phyloP scores from a whole-genome alignment of 1,140 invertebrate genomes.

The Hylaeus volcanicus region DNA sequence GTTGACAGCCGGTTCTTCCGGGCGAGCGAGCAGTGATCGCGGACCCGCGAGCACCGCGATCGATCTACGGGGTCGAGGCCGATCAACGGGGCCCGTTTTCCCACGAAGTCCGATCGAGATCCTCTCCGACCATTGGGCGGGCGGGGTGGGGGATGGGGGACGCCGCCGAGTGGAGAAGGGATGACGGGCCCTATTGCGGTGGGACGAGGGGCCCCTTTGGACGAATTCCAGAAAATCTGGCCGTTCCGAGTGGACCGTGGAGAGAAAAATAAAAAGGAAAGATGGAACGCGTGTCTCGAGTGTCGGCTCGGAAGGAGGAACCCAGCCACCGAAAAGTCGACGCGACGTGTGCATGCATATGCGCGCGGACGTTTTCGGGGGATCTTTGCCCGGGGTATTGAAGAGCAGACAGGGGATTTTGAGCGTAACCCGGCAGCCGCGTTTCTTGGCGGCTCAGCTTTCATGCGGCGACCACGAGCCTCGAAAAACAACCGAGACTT shows the following conservation, averaged over 20 bases:
- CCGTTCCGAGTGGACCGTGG: background rate
- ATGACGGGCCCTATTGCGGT: background rate
- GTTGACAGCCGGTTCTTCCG: constrained; percentile 40
- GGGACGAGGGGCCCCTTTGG: background rate
- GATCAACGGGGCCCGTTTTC: constrained; percentile 37
- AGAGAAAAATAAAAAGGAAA: constrained; percentile 14
- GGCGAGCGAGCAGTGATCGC: constrained; percentile 38
- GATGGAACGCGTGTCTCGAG: constrained; percentile 36
- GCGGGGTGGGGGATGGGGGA: too few species aligned
- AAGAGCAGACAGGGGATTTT: constrained; percentile 18
- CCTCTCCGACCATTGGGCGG: background rate
- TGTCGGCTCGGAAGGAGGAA: constrained; percentile 37
- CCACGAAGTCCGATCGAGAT: constrained; percentile 26
- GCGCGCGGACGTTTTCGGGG: constrained; percentile 23
- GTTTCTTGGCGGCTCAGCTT: constrained; percentile 50
- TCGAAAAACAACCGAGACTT: constrained; percentile 44
- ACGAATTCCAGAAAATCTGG: constrained; percentile 48
- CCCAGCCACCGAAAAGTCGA: constrained; percentile 32
- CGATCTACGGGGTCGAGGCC: constrained; percentile 38
- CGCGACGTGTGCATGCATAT: constrained; percentile 32
- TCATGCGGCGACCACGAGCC: constrained; percentile 48
- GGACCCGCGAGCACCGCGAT: constrained; percentile 33
- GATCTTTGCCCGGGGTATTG: constrained; percentile 16
- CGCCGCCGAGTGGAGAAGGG: background rate
- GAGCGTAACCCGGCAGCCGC: constrained; percentile 54